Evolutionary conservation across 2,888 invertebrate genomes (phyloP), one percentile per base, ranked within the genome.

Genomic region (Drosophila aldrichi): DNA sequence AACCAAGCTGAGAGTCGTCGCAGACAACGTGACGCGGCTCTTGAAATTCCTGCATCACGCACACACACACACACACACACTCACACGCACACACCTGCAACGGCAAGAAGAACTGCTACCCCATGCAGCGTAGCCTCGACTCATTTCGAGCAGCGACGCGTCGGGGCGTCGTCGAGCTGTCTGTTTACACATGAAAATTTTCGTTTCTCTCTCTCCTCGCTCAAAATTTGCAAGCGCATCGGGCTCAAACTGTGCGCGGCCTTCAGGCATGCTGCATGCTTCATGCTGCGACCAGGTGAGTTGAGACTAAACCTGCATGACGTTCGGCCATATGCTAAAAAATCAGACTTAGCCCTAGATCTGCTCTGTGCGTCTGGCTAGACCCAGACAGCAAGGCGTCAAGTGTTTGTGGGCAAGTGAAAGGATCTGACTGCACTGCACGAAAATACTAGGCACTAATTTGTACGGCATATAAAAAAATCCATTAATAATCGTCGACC

Each of bases 1-100:
- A 16, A 62, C 34, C 52, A 25, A 60, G 38, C 7, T 9, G 22
- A 16, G 43, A 36, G 36, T 12, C 34, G 5, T 3, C 3, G 7
- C 74, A 85, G 86, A 89, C 88, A 85, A 89, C 73, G 74, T 86
- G 86, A 82, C 89, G 89, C 88, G 67, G 72, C 69, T 64, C 62
- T 54, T 41, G 52, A 73, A 74, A 81, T 76, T 75, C 76, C 79
- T 66, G 63, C 46, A 29, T 49, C 62, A 65, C 64, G 69, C 71
- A 72, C 74, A 32, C 16, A 49, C 43, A 12, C 12, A 10, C 16
- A 58, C 59, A 57, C 70, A n/a, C 62, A 65, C 64, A 67, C 71
- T 71, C 74, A 32, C 16, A 49, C 43, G 12, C 12, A 10, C 16
- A 58, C 59, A 57, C 70, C 66, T 73, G 84, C 52, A 22, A 9